These are phyloP conservation scores for Trilocha varians DNA, from an alignment of 2,888 invertebrate genomes.

Conservation along the genomic window DNA sequence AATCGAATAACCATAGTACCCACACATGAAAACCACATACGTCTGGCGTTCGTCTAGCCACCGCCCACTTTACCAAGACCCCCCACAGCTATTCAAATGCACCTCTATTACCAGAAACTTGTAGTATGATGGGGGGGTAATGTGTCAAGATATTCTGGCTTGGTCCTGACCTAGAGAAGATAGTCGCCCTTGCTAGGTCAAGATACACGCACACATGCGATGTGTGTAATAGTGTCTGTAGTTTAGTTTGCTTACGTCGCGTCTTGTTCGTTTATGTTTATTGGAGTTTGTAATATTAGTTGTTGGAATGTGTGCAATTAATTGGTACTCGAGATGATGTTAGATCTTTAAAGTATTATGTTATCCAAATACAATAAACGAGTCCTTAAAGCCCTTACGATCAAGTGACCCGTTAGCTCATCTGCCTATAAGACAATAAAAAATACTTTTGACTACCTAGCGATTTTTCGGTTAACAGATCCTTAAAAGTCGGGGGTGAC, in stretches of 20 bases:
- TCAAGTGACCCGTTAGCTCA: no score
- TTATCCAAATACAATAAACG: no score
- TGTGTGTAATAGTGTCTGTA: not conserved
- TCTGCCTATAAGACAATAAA: no score
- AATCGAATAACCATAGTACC: conserved; percentile 10
- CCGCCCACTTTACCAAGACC: conserved; percentile 34
- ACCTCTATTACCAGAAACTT: conserved; percentile 14
- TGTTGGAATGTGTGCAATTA: no score
- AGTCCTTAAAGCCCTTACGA: no score
- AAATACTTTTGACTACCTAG: no score
- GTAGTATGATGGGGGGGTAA: conserved; percentile 18
- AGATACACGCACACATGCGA: conserved; percentile 61
- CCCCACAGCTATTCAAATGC: conserved; percentile 31
- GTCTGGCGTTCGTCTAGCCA: conserved; percentile 65
- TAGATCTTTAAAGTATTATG: no score
- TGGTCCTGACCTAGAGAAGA: conserved; percentile 68
- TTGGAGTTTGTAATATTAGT: not conserved
- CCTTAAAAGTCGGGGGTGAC: no score
- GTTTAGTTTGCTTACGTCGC: not conserved
- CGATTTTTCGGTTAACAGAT: no score
- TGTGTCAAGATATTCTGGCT: conserved; percentile 31
- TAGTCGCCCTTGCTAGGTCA: conserved; percentile 67
- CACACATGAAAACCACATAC: conserved; percentile 28
- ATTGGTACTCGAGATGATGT: no score
- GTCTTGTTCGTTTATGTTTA: not conserved